Evolutionary conservation across 2,888 invertebrate genomes (phyloP).

Genomic region (Acanthosoma haemorrhoidale): DNA sequence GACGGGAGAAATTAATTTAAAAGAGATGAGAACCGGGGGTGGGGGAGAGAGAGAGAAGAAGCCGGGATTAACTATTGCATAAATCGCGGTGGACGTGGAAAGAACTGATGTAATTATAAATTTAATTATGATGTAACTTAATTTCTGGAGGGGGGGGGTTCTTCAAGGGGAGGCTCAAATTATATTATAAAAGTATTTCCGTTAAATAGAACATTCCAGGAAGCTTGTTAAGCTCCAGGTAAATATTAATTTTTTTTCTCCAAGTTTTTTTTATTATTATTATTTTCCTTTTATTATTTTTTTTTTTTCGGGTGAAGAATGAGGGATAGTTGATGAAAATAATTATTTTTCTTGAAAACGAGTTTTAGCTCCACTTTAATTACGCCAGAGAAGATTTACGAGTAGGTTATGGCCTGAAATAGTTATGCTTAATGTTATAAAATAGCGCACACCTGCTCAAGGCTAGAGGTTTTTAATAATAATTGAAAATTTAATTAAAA

Average conservation of each 20-base stretch:
- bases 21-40: slow-evolving; percentile 19
- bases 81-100: slow-evolving; percentile 30
- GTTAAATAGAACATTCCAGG: slow-evolving; percentile 30
- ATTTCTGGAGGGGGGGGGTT: slow-evolving; percentile 25
- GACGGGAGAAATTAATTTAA: slow-evolving; percentile 28
- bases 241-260: slow-evolving; percentile 7
- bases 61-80: slow-evolving; percentile 27
- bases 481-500: too few relatives aligned
- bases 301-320: too few relatives aligned
- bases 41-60: too few relatives aligned
- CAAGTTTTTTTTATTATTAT: not conserved
- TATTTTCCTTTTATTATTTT: not conserved
- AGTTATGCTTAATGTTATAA: too few relatives aligned
- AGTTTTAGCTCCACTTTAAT: too few relatives aligned
- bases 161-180: slow-evolving; percentile 23
- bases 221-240: slow-evolving; percentile 27
- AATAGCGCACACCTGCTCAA: too few relatives aligned
- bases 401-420: too few relatives aligned
- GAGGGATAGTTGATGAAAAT: too few relatives aligned
- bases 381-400: too few relatives aligned
- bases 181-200: slow-evolving; percentile 34
- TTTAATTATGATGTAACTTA: slow-evolving; percentile 32
- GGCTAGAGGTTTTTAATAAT: too few relatives aligned
- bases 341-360: too few relatives aligned
- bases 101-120: slow-evolving; percentile 33